Evolutionary conservation across 2,888 invertebrate species (phyloP).

Genomic region (Piscicola geometra): DNA sequence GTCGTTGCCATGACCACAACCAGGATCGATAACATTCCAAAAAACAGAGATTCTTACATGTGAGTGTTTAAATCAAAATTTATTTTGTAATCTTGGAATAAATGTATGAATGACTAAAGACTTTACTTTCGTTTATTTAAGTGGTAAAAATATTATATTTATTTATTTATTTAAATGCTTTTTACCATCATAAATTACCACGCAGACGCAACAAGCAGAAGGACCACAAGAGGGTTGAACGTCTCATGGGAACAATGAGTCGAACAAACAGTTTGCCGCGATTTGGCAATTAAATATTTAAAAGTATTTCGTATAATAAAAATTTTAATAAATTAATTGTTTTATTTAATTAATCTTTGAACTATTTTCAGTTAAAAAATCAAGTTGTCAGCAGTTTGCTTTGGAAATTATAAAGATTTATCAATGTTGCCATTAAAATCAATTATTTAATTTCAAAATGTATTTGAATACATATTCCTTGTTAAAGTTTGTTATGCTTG

Average conservation of each 20-base stretch:
- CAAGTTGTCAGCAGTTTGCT: too few relatives aligned
- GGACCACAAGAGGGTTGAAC: conserved; percentile 13
- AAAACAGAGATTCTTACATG: conserved; percentile 20
- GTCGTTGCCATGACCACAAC: conserved; percentile 32
- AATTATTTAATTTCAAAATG: too few relatives aligned
- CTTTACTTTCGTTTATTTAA: neutral
- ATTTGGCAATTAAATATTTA: neutral
- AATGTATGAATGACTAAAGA: neutral
- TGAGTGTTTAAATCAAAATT: neutral
- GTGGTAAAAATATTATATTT: conserved; percentile 6
- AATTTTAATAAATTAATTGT: too few relatives aligned
- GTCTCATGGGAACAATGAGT: neutral
- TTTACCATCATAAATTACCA: too few relatives aligned
- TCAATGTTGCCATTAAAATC: too few relatives aligned
- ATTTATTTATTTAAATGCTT: too few relatives aligned
- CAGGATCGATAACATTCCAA: conserved; percentile 27
- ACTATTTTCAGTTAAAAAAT: too few relatives aligned
- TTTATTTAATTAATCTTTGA: too few relatives aligned
- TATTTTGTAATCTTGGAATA: neutral
- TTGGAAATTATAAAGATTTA: too few relatives aligned
- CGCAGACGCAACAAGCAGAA: conserved; percentile 16
- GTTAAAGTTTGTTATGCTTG: too few relatives aligned
- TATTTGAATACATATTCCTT: too few relatives aligned
- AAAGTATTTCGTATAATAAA: too few relatives aligned
- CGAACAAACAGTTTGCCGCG: neutral